Evolutionary conservation across 2,797 vertebrate species (phyloP).

Genomic region (Xiphorhynchus erythropygius): DNA sequence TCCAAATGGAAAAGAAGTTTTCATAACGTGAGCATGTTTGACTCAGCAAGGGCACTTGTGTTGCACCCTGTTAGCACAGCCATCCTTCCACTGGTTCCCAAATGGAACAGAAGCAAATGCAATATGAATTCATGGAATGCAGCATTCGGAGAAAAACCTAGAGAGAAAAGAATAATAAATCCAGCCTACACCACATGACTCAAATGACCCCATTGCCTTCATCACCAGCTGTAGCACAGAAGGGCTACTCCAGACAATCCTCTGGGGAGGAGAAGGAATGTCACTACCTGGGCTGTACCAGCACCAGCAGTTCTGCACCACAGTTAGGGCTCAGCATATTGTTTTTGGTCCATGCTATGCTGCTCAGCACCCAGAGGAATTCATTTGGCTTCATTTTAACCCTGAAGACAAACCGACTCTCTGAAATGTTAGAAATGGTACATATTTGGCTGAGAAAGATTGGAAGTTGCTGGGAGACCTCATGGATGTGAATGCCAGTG

Average conservation of each 20-base stretch:
- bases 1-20: neutral
- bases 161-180: neutral
- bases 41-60: neutral
- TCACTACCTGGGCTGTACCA: fast-evolving
- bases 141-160: neutral
- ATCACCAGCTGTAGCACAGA: neutral
- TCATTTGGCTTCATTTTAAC: neutral
- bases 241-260: neutral
- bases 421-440: neutral
- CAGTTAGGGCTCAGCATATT: fast-evolving
- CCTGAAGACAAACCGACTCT: neutral
- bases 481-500: neutral
- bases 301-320: neutral
- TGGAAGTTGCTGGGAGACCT: neutral
- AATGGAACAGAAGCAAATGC: neutral
- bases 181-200: neutral
- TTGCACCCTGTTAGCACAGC: neutral
- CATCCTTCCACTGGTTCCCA: neutral
- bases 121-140: neutral
- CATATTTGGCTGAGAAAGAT: neutral
- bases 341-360: neutral
- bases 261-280: fast-evolving
- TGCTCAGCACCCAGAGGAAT: neutral
- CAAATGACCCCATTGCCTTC: fast-evolving
- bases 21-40: neutral